Evolutionary conservation across 1,140 invertebrate species (phyloP).

Genomic region (Holcopasites calliopsidis): DNA sequence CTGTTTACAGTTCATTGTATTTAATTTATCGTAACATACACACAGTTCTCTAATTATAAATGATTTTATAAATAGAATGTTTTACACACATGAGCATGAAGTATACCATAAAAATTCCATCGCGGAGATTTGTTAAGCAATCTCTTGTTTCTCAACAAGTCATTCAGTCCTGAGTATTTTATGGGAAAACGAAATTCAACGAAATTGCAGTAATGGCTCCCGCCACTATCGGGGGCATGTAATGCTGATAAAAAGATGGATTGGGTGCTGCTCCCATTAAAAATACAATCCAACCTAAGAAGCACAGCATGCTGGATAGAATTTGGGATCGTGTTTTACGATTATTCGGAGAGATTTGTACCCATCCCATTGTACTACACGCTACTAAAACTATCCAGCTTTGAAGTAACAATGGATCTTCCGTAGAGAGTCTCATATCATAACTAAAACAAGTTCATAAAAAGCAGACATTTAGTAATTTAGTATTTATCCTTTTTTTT

Average conservation of each 20-base stretch:
- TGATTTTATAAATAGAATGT: conserved; percentile 17
- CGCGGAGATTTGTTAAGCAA: background rate
- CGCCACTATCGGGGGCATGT: conserved; percentile 72
- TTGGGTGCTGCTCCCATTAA: conserved; percentile 60
- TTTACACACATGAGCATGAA: conserved; percentile 2
- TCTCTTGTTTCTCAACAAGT: background rate
- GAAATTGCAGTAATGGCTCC: conserved; percentile 52
- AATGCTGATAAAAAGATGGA: conserved; percentile 73
- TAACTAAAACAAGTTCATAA: conserved; percentile 66
- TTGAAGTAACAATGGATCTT: conserved; percentile 71
- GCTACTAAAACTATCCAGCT: conserved; percentile 72
- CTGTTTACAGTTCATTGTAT: background rate
- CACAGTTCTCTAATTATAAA: conserved; percentile 15
- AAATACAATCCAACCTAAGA: conserved; percentile 68
- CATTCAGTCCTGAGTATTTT: too few species aligned
- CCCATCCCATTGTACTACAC: conserved; percentile 71
- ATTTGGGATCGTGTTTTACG: conserved; percentile 52
- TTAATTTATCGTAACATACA: conserved; percentile 2
- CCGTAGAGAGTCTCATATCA: conserved; percentile 69
- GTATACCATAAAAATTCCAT: background rate
- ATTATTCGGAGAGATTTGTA: conserved; percentile 65
- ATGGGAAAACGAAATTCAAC: conserved; percentile 61
- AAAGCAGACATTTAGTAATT: conserved; percentile 2
- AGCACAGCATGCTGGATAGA: conserved; percentile 66
- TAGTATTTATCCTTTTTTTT: background rate